These are phyloP conservation scores for Agrotis exclamationis DNA, from an alignment of 2,888 invertebrate genomes.

Conservation along the genomic window DNA sequence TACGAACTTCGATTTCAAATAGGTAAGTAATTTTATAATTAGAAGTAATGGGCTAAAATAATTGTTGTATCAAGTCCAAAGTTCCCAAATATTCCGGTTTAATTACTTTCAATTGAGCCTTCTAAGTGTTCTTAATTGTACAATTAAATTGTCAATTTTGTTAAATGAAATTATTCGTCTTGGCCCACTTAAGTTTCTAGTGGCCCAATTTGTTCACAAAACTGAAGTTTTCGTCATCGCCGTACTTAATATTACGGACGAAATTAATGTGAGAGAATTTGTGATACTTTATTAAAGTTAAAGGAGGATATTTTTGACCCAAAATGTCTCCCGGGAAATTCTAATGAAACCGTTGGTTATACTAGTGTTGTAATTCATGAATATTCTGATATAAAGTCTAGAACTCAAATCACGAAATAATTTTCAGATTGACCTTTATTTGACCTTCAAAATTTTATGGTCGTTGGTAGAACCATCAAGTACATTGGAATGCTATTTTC, in stretches of 20 bases:
- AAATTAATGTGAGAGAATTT: slow-evolving; percentile 24
- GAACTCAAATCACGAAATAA: neutral
- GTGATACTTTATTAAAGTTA: slow-evolving; percentile 17
- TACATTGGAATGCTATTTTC: neutral
- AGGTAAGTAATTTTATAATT: slow-evolving; percentile 8
- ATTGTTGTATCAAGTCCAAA: slow-evolving; percentile 19
- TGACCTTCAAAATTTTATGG: slow-evolving; percentile 1
- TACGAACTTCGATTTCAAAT: neutral
- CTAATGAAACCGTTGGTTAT: neutral
- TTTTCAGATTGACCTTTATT: neutral
- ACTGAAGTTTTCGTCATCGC: slow-evolving; percentile 48
- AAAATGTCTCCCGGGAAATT: neutral
- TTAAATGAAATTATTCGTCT: slow-evolving; percentile 72
- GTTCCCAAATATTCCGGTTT: slow-evolving; percentile 38
- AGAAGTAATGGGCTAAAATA: slow-evolving; percentile 35
- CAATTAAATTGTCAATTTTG: slow-evolving; percentile 69
- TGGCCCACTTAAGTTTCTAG: slow-evolving; percentile 56
- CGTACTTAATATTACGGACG: slow-evolving; percentile 39
- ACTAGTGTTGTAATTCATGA: neutral
- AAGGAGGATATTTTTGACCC: neutral
- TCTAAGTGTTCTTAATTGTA: slow-evolving; percentile 64
- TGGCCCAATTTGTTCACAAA: slow-evolving; percentile 52
- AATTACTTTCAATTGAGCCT: slow-evolving; percentile 50
- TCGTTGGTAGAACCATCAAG: neutral
- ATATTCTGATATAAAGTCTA: neutral